Conservation (phyloP, 2,888 invertebrate species). For the Agonopterix arenella region DNA sequence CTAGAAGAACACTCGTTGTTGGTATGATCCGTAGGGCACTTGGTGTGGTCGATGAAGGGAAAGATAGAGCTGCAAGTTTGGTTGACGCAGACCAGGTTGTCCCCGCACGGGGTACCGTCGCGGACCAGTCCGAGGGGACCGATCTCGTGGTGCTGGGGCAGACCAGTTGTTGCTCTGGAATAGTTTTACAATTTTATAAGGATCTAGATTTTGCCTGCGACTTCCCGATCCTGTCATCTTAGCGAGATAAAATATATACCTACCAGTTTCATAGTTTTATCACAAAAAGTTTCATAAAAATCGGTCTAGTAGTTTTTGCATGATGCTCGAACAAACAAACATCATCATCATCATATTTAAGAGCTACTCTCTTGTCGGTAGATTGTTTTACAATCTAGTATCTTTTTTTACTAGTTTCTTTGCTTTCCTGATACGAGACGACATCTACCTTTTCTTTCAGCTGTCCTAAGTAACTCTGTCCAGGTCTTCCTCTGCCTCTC, state of each 20-base stretch:
- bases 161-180: constrained; percentile 85
- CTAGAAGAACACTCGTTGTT: constrained; percentile 95
- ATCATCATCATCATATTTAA: no score
- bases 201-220: background rate
- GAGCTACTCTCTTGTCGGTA: no score
- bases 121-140: constrained; percentile 91
- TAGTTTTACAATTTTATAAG: background rate
- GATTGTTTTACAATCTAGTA: no score
- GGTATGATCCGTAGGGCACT: constrained; percentile 93
- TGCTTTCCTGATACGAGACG: no score
- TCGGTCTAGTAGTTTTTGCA: background rate
- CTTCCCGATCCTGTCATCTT: background rate
- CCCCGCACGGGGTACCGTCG: constrained; percentile 96
- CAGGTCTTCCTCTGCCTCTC: no score
- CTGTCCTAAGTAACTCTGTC: no score
- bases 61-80: constrained; percentile 93
- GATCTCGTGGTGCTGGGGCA: constrained; percentile 79
- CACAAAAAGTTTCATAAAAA: background rate
- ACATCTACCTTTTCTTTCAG: no score
- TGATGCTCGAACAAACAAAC: no score
- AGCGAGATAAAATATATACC: background rate
- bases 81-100: constrained; percentile 95
- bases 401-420: no score
- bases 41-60: constrained; percentile 89
- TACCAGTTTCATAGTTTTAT: no score